Evolutionary conservation across 2,113 vertebrate species (phyloP).

Genomic region (Psophia crepitans): DNA sequence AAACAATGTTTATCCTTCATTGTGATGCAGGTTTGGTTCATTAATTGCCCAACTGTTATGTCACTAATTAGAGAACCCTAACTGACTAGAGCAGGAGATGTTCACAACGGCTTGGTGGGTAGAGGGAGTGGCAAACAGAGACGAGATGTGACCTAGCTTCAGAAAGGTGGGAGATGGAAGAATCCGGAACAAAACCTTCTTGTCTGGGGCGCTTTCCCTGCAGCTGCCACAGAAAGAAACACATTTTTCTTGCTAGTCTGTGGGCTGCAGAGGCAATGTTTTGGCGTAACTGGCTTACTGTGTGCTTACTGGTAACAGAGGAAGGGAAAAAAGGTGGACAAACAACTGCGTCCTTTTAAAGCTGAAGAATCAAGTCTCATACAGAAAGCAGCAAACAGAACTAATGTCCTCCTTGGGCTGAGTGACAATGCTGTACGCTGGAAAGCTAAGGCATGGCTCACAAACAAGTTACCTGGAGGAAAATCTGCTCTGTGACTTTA

Average conservation of each 20-base stretch:
- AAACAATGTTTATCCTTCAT: slow-evolving; percentile 16
- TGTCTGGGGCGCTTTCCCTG: background rate
- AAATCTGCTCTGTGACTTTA: background rate
- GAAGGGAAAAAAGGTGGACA: background rate
- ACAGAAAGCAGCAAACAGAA: background rate
- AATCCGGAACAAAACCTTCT: background rate
- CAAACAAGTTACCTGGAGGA: background rate
- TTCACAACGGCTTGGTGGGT: slow-evolving; percentile 3
- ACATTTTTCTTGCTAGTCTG: background rate
- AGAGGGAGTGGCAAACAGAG: background rate
- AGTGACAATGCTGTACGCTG: background rate
- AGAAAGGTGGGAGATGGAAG: background rate
- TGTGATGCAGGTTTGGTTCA: slow-evolving; percentile 1
- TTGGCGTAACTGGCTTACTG: background rate
- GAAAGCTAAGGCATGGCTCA: background rate
- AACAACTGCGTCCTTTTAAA: background rate
- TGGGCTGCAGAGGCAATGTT: background rate
- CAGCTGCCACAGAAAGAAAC: background rate
- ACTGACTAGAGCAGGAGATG: background rate
- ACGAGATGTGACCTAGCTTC: background rate
- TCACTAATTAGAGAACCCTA: slow-evolving; percentile 15
- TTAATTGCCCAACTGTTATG: slow-evolving; percentile 17
- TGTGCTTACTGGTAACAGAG: background rate
- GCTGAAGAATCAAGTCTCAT: background rate
- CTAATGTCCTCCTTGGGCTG: background rate